A percentile compares a stretch with the other conserved stretches of the same genome.
Conservation (phyloP, 2,888 invertebrate species). For the Agonopterix subpropinquella region DNA sequence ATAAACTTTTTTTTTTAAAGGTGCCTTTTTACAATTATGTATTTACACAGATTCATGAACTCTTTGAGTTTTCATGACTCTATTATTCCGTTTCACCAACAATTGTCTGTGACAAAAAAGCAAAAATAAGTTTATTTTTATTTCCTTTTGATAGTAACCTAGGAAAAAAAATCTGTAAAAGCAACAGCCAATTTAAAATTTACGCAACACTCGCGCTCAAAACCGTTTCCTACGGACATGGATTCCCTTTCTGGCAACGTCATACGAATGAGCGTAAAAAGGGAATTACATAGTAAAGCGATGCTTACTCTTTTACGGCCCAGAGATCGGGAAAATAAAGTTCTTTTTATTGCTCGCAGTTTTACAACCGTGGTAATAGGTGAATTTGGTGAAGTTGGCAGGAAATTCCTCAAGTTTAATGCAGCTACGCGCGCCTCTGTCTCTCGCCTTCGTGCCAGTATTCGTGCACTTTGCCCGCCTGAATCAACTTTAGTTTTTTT, state of each 20-base stretch:
- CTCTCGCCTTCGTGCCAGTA: too few relatives aligned
- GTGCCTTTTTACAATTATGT: too few relatives aligned
- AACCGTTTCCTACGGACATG: slow-evolving; percentile 14
- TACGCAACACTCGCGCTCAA: slow-evolving; percentile 22
- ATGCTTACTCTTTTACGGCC: slow-evolving; percentile 54
- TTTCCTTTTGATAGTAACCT: too few relatives aligned
- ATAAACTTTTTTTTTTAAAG: too few relatives aligned
- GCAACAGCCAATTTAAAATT: slow-evolving; percentile 40
- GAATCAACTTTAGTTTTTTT: too few relatives aligned
- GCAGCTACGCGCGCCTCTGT: slow-evolving; percentile 5
- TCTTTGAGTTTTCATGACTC: too few relatives aligned
- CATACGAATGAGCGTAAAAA: slow-evolving; percentile 41
- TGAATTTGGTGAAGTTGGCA: slow-evolving; percentile 40
- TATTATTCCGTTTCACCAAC: too few relatives aligned
- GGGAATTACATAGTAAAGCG: slow-evolving; percentile 55
- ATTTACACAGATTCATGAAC: too few relatives aligned
- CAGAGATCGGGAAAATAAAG: slow-evolving; percentile 58
- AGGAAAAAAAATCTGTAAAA: too few relatives aligned
- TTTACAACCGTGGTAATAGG: slow-evolving; percentile 53
- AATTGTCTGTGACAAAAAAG: too few relatives aligned
- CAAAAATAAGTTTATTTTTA: too few relatives aligned
- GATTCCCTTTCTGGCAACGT: slow-evolving; percentile 36
- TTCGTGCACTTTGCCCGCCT: too few relatives aligned
- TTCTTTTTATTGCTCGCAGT: slow-evolving; percentile 56
- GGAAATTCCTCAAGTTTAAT: slow-evolving; percentile 25